A percentile compares a stretch with the other conserved stretches of the same genome.
Evolutionary conservation across 2,113 vertebrate genomes (phyloP).

Genomic region (Centrocercus urophasianus): DNA sequence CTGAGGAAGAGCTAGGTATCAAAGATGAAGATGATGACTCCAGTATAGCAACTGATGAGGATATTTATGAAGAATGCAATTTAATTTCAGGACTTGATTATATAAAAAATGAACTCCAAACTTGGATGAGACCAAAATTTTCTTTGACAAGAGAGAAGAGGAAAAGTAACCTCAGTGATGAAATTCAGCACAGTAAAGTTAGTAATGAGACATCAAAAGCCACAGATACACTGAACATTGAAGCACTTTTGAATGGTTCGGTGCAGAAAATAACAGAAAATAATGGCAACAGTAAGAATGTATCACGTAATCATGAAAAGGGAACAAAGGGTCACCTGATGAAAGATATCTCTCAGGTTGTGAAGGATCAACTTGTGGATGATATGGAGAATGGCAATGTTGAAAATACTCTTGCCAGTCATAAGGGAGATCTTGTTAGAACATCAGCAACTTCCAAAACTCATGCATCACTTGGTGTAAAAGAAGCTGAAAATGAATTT

Average conservation of each 20-base stretch:
- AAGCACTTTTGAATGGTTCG: constrained; percentile 79
- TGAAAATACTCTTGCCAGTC: constrained; percentile 77
- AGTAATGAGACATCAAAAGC: constrained; percentile 67
- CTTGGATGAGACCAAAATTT: constrained; percentile 88
- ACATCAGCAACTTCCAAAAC: constrained; percentile 55
- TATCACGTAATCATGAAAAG: constrained; percentile 29
- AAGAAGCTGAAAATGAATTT: constrained; percentile 69
- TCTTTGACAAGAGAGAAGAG: constrained; percentile 83
- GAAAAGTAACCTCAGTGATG: constrained; percentile 83
- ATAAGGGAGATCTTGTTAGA: constrained; percentile 75
- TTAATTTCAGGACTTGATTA: constrained; percentile 90
- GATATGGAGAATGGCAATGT: constrained; percentile 97
- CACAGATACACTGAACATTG: constrained; percentile 75
- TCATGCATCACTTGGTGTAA: constrained; percentile 74
- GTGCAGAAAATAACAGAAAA: constrained; percentile 78
- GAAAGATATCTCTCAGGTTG: constrained; percentile 65
- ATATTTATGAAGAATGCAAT: constrained; percentile 88
- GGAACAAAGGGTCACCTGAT: constrained; percentile 63
- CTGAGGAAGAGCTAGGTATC: constrained; percentile 93
- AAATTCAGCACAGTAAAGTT: constrained; percentile 81
- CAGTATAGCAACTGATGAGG: constrained; percentile 89
- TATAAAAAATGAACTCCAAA: constrained; percentile 92
- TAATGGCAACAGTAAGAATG: constrained; percentile 79
- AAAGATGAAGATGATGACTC: constrained; percentile 89
- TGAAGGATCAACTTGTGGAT: constrained; percentile 85